phyloP scores from a whole-genome alignment of 2,113 vertebrate species.

The Choloepus hoffmanni region DNA sequence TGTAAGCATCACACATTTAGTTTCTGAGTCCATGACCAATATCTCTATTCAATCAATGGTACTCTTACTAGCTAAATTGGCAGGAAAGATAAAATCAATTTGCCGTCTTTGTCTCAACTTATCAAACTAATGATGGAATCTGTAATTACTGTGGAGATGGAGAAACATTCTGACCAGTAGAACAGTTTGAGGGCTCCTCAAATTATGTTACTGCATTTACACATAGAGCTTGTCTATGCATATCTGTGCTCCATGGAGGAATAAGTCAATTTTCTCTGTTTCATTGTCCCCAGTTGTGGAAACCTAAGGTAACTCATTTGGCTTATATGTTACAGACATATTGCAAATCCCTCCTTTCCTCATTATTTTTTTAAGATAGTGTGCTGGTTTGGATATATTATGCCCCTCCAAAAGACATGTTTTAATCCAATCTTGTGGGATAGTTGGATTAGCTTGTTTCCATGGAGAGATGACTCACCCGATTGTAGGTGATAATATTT shows the following conservation, averaged over 20 bases:
- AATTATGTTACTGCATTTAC: background rate
- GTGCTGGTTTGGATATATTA: too few relatives aligned
- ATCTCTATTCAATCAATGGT: background rate
- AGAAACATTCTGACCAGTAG: constrained; percentile 44
- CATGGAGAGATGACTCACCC: too few relatives aligned
- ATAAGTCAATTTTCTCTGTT: background rate
- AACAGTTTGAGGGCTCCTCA: background rate
- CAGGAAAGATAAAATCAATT: constrained; percentile 42
- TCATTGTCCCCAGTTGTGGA: background rate
- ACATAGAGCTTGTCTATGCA: background rate
- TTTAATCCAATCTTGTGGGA: too few relatives aligned
- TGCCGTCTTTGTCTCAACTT: background rate
- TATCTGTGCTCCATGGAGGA: background rate
- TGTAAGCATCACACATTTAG: background rate
- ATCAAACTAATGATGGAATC: background rate
- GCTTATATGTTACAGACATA: background rate
- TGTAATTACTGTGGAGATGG: background rate
- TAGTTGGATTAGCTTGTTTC: too few relatives aligned
- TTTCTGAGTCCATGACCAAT: background rate
- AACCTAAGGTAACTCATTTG: background rate
- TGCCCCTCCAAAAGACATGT: too few relatives aligned
- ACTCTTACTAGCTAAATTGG: background rate
- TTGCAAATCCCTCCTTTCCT: background rate
- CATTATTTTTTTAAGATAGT: too few relatives aligned
- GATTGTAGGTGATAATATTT: too few relatives aligned